These are phyloP conservation scores for Aphidius ervi DNA, from an alignment of 1,140 invertebrate genomes.

Conservation along the genomic window DNA sequence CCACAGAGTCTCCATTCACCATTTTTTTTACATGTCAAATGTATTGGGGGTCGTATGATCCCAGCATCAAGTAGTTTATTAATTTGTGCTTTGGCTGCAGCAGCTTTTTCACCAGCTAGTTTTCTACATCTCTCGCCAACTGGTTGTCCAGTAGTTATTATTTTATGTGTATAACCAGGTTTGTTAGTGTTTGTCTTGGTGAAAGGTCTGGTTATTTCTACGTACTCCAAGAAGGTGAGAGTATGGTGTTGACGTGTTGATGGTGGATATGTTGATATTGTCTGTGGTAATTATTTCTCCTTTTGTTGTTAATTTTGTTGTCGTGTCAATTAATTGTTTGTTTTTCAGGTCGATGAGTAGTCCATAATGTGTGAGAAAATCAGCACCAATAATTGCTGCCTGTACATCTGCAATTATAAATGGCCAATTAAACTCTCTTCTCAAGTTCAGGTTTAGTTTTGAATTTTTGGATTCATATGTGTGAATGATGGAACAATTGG, in stretches of 20 bases:
- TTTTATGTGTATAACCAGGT: slow-evolving; percentile 8
- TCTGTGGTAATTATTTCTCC: slow-evolving; percentile 1
- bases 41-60: slow-evolving; percentile 33
- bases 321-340: slow-evolving; percentile 30
- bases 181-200: not conserved
- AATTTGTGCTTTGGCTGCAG: slow-evolving; percentile 4
- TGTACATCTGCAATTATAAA: slow-evolving; percentile 41
- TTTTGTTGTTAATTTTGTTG: slow-evolving; percentile 15
- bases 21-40: slow-evolving; percentile 38
- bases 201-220: no score
- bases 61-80: not conserved
- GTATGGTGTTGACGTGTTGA: slow-evolving; percentile 6
- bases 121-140: slow-evolving; percentile 2
- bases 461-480: slow-evolving; percentile 34
- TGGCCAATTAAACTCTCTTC: slow-evolving; percentile 34
- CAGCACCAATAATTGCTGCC: slow-evolving; percentile 43
- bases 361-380: slow-evolving; percentile 37
- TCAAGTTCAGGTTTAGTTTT: slow-evolving; percentile 32
- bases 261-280: slow-evolving; percentile 15
- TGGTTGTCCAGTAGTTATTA: slow-evolving; percentile 33
- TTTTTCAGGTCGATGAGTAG: slow-evolving; percentile 36
- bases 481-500: slow-evolving; percentile 30
- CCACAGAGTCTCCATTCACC: slow-evolving; percentile 33
- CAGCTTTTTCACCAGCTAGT: slow-evolving; percentile 9
- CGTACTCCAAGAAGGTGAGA: no score